A percentile compares a stretch with the other conserved stretches of the same genome.
These are phyloP conservation scores for Formica exsecta DNA, from an alignment of 1,140 invertebrate species.

Conservation along the genomic window DNA sequence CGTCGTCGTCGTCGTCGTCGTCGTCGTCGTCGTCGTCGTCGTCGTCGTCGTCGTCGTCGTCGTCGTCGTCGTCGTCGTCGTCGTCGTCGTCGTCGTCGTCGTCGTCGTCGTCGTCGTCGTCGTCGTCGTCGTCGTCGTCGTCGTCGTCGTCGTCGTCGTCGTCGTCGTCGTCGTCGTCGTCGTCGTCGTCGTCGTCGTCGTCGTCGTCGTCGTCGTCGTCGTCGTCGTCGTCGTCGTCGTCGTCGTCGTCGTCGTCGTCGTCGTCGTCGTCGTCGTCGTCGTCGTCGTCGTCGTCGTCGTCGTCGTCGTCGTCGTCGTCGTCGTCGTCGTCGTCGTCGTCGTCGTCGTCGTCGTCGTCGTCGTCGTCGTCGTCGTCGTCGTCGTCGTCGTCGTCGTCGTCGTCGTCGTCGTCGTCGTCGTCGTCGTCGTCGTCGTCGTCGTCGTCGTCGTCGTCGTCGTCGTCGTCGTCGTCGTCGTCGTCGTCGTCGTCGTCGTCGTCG, in stretches of 20 bases:
- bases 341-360: slow-evolving; percentile 59
- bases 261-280: slow-evolving; percentile 46
- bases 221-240: slow-evolving; percentile 55
- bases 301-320: slow-evolving; percentile 56
- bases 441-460: slow-evolving; percentile 46
- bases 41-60: slow-evolving; percentile 55
- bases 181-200: slow-evolving; percentile 59
- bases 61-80: slow-evolving; percentile 64
- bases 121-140: slow-evolving; percentile 56
- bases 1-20: slow-evolving; percentile 59
- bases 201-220: slow-evolving; percentile 61
- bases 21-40: slow-evolving; percentile 61
- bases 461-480: slow-evolving; percentile 62
- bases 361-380: slow-evolving; percentile 59
- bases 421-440: slow-evolving; percentile 64
- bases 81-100: slow-evolving; percentile 46
- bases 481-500: slow-evolving; percentile 56
- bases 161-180: slow-evolving; percentile 59
- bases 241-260: slow-evolving; percentile 64
- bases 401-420: slow-evolving; percentile 55
- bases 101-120: slow-evolving; percentile 62
- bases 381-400: slow-evolving; percentile 61
- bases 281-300: slow-evolving; percentile 62
- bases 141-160: slow-evolving; percentile 58
- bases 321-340: slow-evolving; percentile 58